Base-by-base conservation (phyloP, 2,888 invertebrate genomes). In the Actias luna region DNA sequence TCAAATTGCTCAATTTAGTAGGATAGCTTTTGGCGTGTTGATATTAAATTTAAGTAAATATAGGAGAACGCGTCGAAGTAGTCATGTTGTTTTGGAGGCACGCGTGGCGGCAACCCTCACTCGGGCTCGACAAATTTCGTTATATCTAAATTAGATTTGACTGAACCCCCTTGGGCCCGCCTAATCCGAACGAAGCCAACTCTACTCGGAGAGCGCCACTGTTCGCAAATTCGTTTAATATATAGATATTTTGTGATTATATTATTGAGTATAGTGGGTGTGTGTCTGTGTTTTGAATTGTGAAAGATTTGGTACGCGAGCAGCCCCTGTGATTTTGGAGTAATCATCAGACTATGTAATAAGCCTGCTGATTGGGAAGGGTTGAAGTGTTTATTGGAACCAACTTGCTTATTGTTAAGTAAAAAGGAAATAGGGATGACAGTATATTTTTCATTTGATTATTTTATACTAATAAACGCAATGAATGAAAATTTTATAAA, bases 141-240 rank as follows among this genome's bases (percentile, higher is more conserved):
- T 83, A 85, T 77, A 79, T 73, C 80, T 77, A 86, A 87, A 88
- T 86, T 85, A 83, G 82, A 87, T 87, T 85, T 74, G 61, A 61
- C 69, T 65, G 67, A 76, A 73, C 74, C 85, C 46, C 76, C 73
- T 76, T 65, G 77, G 80, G 70, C 69, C 67, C 64, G 63, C 68
- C 65, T 76, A 76, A 76, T 77, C 74, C 70, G 73, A 73, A 76
- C 76, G 74, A 79, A 77, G 73, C 76, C 70, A 69, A 71, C 70
- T 72, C 60, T 68, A 65, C 65, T 70, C 72, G 75, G 71, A 67
- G 71, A 69, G 77, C 70, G 69, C 69, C 65, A 69, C 66, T 68
- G 74, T 70, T 77, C 70, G 69, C 67, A 69, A 73, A 77, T 77
- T 73, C 31, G 58, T 50, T 62, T 25, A 39, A 55, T 31, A 61